Evolutionary conservation across 2,113 vertebrate genomes (phyloP).

Genomic region (Formicarius rufipectus): DNA sequence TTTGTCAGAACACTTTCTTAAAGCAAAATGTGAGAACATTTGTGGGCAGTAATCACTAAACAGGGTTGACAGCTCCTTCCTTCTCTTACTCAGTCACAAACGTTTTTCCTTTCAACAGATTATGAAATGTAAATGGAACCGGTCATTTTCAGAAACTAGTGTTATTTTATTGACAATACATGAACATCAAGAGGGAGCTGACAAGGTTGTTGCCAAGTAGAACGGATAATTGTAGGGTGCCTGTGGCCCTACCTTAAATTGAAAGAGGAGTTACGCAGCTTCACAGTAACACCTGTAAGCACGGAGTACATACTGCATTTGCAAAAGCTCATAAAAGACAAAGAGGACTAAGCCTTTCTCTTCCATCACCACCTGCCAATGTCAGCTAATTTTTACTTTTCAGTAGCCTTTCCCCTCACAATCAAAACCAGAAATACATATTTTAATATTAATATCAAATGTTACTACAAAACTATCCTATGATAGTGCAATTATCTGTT

Average conservation of each 20-base stretch:
- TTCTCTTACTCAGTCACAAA: conserved; percentile 52
- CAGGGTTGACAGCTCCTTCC: conserved; percentile 72
- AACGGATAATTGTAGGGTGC: background rate
- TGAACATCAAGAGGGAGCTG: background rate
- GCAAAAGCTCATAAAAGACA: background rate
- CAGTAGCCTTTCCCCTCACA: background rate
- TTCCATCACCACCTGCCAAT: background rate
- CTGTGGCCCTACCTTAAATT: background rate
- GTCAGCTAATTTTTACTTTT: background rate
- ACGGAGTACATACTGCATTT: fast-evolving
- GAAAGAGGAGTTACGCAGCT: background rate
- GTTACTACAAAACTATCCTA: background rate
- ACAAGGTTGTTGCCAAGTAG: background rate
- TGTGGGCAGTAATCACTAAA: conserved; percentile 76
- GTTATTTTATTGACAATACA: conserved; percentile 13
- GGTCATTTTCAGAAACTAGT: conserved; percentile 63
- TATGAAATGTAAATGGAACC: conserved; percentile 66
- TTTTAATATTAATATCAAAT: background rate
- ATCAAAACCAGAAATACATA: background rate
- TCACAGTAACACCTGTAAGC: background rate
- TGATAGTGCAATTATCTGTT: background rate
- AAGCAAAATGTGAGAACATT: conserved; percentile 77
- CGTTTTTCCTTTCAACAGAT: conserved; percentile 63
- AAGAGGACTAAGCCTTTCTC: background rate
- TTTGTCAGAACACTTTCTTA: conserved; percentile 73